Base-by-base conservation (phyloP, 2,113 vertebrate genomes). In the Dissostichus mawsoni region DNA sequence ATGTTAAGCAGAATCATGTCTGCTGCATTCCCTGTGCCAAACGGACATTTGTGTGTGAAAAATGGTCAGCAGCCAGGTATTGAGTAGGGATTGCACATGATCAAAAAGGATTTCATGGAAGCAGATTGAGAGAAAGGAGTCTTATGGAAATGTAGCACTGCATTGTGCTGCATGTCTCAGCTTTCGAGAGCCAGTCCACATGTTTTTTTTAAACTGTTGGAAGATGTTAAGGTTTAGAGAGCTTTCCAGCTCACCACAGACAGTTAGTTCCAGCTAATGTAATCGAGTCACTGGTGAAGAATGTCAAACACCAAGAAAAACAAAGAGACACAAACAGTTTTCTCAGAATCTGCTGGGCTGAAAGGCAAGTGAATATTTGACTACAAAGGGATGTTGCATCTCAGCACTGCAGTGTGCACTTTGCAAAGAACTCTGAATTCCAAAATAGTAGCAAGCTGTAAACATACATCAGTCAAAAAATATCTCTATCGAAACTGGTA, bases 41-140 rank as follows among this genome's bases (percentile, higher is more conserved):
- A 58, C 51, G 85, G 81, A 86, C 76, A 73, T 87, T 81, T 90
- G 85, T 80, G 78, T 67, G 69, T 50, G 48, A 59, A 80, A 88
- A 81, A 91, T 87, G 86, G 85, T 91, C 81, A 73, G 85, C 81
- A 58, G 88, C 87, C 90, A 87, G 90, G 84, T 87, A 76, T 79
- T 76, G 84, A 82, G 83, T 50, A 82, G 71, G 83, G 90, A 84
- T 85, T 85, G 83, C 84, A 76, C 73, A 85, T 69, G 81, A 91
- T 93, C 85, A 90, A 78, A 89, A 91, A 88, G 89, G 89, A 91
- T 89, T 91, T 87, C 47, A 87, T 81, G 76, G 83, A 81, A 69
- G 81, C 70, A 84, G 82, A 86, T 78, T 89, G 83, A 83, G 78
- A 75, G 18, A 83, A 75, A 83, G 66, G 52, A 66, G 81, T 90